Percentiles rank a stretch among this genome's conserved stretches.
Evolutionary conservation across 2,888 invertebrate species (phyloP).

Genomic region (Drosophila subsilvestris): DNA sequence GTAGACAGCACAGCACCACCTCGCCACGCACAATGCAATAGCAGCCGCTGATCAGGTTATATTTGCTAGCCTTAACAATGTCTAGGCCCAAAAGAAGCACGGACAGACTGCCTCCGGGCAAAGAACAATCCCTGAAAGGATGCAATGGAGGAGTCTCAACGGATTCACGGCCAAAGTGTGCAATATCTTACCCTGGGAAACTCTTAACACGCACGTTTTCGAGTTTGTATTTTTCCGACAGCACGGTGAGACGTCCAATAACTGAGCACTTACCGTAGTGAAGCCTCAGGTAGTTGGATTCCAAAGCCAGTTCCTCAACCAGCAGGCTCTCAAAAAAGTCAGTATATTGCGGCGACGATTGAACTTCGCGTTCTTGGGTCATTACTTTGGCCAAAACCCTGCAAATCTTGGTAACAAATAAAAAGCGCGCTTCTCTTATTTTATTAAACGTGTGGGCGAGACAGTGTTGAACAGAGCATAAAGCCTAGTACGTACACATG

Average conservation of each 20-base stretch:
- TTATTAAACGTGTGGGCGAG: too few species aligned
- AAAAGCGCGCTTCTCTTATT: too few species aligned
- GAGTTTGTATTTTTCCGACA: conserved; percentile 51
- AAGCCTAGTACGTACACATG: too few species aligned
- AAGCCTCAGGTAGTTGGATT: conserved; percentile 61
- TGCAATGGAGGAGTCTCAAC: not conserved
- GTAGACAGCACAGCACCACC: conserved; percentile 65
- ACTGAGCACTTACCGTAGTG: conserved; percentile 81
- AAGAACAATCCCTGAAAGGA: conserved; percentile 60
- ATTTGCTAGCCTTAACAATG: conserved; percentile 36
- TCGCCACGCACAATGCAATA: conserved; percentile 79
- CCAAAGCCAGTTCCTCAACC: conserved; percentile 77
- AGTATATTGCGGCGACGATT: conserved; percentile 63
- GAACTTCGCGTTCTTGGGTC: conserved; percentile 19
- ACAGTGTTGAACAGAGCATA: too few species aligned
- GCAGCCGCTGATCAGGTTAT: conserved; percentile 52
- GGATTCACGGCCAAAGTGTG: not conserved
- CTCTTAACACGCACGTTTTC: conserved; percentile 76
- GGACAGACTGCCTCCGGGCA: conserved; percentile 73
- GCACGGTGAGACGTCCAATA: conserved; percentile 73
- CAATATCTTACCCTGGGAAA: conserved; percentile 67
- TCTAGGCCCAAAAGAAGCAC: conserved; percentile 66
- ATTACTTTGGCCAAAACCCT: too few species aligned
- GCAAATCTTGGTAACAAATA: too few species aligned
- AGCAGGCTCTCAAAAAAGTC: conserved; percentile 71